Percentiles rank a stretch among this genome's conserved stretches.
phyloP scores from a whole-genome alignment of 53 echinoderm and acorn worm species.

The Holothuria leucospilota region DNA sequence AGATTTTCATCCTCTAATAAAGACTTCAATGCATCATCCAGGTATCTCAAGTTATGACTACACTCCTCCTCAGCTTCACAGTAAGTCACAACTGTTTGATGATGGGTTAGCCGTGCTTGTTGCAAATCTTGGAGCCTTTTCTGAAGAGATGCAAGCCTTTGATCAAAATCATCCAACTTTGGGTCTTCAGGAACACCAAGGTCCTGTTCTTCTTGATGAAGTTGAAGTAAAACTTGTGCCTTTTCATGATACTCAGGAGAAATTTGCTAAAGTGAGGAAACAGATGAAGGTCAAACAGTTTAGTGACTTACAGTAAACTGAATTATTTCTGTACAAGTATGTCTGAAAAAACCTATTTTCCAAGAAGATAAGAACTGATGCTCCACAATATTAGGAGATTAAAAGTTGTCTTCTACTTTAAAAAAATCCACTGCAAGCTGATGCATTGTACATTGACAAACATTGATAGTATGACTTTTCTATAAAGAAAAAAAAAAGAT shows the following conservation, averaged over 20 bases:
- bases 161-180: not conserved
- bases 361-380: too few relatives aligned
- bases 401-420: too few relatives aligned
- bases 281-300: not conserved
- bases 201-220: conserved; percentile 16
- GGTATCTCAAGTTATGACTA: not conserved
- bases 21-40: not conserved
- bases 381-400: too few relatives aligned
- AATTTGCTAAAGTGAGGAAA: conserved; percentile 1
- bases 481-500: too few relatives aligned
- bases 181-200: conserved; percentile 26
- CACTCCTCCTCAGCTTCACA: not conserved
- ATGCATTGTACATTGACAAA: too few relatives aligned
- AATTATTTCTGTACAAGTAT: too few relatives aligned
- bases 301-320: not conserved
- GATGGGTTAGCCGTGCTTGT: not conserved
- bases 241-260: conserved; percentile 19
- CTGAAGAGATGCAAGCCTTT: not conserved
- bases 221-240: not conserved
- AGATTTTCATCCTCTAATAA: not conserved
- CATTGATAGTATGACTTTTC: too few relatives aligned
- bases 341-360: too few relatives aligned
- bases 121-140: conserved; percentile 18
- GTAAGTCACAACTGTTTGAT: conserved; percentile 14
- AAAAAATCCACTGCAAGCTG: too few relatives aligned